phyloP scores from a whole-genome alignment of 2,888 invertebrate species.

The Ormyrus rosae region DNA sequence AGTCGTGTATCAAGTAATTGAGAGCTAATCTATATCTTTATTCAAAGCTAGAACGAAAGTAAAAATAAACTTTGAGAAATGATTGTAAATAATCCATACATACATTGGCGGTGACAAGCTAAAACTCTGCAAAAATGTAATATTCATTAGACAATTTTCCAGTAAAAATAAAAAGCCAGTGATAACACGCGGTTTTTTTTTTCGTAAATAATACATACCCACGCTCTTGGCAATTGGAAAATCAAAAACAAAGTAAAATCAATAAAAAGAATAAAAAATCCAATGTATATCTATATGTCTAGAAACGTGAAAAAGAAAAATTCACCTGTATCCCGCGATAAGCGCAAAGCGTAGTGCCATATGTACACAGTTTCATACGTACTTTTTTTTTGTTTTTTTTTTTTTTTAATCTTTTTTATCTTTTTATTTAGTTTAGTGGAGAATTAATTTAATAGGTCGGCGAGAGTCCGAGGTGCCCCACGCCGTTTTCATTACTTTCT shows the following conservation, averaged over 20 bases:
- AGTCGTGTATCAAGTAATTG: too few relatives aligned
- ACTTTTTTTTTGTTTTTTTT: not conserved
- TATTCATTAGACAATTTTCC: conserved; percentile 32
- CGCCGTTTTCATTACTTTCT: conserved; percentile 31
- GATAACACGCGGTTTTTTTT: not conserved
- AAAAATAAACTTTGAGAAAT: too few relatives aligned
- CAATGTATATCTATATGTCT: conserved; percentile 28
- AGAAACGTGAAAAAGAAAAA: conserved; percentile 31
- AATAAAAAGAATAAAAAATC: conserved; percentile 15
- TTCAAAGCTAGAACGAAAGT: too few relatives aligned
- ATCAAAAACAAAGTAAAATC: conserved; percentile 9
- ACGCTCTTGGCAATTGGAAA: conserved; percentile 31
- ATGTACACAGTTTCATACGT: conserved; percentile 47
- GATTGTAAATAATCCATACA: too few relatives aligned
- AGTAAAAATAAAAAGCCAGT: not conserved
- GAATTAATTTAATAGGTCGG: conserved; percentile 42
- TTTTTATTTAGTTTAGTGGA: conserved; percentile 41
- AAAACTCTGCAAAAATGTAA: conserved; percentile 20
- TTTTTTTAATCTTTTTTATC: conserved; percentile 31
- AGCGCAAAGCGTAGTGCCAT: conserved; percentile 54
- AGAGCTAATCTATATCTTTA: too few relatives aligned
- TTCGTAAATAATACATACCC: conserved; percentile 43
- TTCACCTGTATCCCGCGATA: conserved; percentile 50
- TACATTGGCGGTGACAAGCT: too few relatives aligned
- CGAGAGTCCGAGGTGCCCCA: conserved; percentile 7